Base-by-base conservation (phyloP, 2,888 invertebrate genomes). In the Napeogenes sylphis region DNA sequence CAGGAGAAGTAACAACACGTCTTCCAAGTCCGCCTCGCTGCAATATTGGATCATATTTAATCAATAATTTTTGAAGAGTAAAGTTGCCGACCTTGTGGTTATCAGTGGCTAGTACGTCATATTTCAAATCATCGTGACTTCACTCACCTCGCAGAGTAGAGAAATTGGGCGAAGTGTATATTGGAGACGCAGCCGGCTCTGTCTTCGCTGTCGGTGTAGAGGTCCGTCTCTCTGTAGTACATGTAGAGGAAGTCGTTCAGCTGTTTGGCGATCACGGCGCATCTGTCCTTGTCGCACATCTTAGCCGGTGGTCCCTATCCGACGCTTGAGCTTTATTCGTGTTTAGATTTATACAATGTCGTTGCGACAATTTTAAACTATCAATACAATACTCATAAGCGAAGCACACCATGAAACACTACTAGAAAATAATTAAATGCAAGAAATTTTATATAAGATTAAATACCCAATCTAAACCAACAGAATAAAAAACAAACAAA, bases 231-330 rank as follows among this genome's bases (percentile, higher is more conserved):
- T 61, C 94, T 91, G 79, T 95, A 95, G 85, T 96, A 97, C 75
- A 94, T 91, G 85, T 95, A 95, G 58, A 97, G 91, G 84, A 96
- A 97, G 82, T 97, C 96, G 77, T 95, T 95, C 58, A 96, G 89
- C 73, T 96, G 94, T 82, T 96, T 97, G 2, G 96, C 95, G 58
- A 96, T 94, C 72, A 96, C 93, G 2, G 96, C 96, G 65, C 96
- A 94, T 33, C 95, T 91, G 82, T 96, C 96, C 84, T 96, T 96
- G 78, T 94, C 94, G 73, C 94, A 92, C 79, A 96, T 91, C 84
- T 94, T 94, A 63, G 92, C 91, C 72, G 94, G 93, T 14, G 95
- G 95, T 69, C 93, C 91, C 95, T 95, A 79, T 42, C 55, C 56
- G 78, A 58, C 33, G 56, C 42, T 62, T 46, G n/a, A 58, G 63